Evolutionary conservation across 2,888 invertebrate genomes (phyloP).

Genomic region (Amblyjoppa proteus): DNA sequence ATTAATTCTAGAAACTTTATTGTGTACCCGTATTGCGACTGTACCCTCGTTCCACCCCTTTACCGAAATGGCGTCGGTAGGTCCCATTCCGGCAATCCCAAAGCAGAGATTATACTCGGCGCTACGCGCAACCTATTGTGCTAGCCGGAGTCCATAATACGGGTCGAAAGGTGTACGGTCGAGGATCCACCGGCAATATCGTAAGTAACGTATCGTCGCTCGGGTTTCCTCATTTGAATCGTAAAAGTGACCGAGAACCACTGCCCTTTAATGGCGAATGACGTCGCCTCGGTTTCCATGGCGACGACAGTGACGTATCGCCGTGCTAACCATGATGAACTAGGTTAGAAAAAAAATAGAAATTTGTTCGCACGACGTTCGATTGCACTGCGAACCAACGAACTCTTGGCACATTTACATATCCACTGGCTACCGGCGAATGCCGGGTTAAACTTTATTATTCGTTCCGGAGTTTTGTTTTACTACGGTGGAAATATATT

Average conservation of each 20-base stretch:
- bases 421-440: too few species aligned
- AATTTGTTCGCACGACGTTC: background rate
- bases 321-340: slow-evolving; percentile 6
- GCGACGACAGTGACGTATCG: slow-evolving; percentile 24
- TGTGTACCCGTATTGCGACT: slow-evolving; percentile 4
- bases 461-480: too few species aligned
- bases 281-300: slow-evolving; percentile 67
- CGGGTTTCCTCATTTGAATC: slow-evolving; percentile 66
- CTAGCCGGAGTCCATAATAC: slow-evolving; percentile 1
- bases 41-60: background rate
- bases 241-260: slow-evolving; percentile 69
- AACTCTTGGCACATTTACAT: background rate
- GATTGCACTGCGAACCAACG: background rate
- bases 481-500: too few species aligned
- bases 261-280: slow-evolving; percentile 70
- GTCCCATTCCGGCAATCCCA: background rate
- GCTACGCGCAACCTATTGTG: background rate
- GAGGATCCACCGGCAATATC: slow-evolving; percentile 40
- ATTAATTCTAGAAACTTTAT: background rate
- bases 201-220: slow-evolving; percentile 50
- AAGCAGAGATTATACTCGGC: background rate
- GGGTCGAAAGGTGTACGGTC: slow-evolving; percentile 29
- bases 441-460: too few species aligned
- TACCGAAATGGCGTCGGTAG: background rate
- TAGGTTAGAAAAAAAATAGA: background rate